These are phyloP conservation scores for Oryctolagus cuniculus DNA, from an alignment of 2,113 vertebrate species.

Conservation along the genomic window DNA sequence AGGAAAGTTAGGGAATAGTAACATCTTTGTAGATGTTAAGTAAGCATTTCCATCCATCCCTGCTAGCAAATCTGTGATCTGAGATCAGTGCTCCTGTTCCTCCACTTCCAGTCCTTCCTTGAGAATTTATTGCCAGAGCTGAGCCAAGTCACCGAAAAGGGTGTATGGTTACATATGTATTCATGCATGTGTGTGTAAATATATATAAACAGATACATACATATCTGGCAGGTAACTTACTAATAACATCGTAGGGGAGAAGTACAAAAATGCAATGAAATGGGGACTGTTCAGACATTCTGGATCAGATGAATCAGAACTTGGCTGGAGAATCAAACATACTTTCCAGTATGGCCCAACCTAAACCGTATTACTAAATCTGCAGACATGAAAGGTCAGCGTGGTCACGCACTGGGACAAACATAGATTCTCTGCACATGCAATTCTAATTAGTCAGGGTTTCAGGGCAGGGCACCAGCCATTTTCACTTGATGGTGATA, in stretches of 20 bases:
- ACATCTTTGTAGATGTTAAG: neutral
- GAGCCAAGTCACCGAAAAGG: neutral
- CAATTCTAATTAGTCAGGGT: conserved; percentile 6
- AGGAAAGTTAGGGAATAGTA: neutral
- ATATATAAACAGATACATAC: neutral
- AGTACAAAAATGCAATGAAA: neutral
- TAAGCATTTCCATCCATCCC: neutral
- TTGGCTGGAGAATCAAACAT: neutral
- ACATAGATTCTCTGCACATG: neutral
- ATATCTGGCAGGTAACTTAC: neutral
- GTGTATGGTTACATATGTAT: neutral
- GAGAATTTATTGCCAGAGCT: neutral
- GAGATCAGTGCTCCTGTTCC: neutral
- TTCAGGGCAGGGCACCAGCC: neutral
- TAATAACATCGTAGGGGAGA: neutral
- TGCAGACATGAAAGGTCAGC: conserved; percentile 60
- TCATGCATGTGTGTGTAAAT: too few species aligned
- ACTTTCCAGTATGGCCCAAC: conserved; percentile 66
- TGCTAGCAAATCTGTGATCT: neutral
- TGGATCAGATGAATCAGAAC: conserved; percentile 25
- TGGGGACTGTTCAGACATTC: neutral
- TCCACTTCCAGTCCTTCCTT: neutral
- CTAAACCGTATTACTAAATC: conserved; percentile 48
- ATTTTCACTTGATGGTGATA: neutral
- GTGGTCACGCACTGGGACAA: conserved; percentile 56